Conservation (phyloP, 2,113 vertebrate species). For the Calidris pygmaea region DNA sequence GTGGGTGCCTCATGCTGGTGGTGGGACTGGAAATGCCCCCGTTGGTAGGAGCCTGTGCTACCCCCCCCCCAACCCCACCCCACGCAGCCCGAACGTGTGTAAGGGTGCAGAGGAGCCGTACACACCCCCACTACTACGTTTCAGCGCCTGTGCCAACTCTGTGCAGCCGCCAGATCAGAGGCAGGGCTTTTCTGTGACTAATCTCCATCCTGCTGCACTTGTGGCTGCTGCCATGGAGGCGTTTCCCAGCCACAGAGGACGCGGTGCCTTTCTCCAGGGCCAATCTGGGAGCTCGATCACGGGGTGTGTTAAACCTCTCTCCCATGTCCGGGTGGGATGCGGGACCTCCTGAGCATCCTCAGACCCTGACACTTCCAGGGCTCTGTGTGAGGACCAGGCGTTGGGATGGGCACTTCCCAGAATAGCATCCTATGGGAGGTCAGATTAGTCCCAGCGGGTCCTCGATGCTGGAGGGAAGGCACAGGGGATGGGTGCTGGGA, state of each 20-base stretch:
- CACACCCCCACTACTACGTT: rapidly evolving
- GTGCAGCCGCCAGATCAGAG: neutral
- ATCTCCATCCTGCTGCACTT: neutral
- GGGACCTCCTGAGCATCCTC: neutral
- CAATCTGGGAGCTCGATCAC: rapidly evolving
- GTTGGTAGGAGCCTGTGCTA: rapidly evolving
- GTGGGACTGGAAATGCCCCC: neutral
- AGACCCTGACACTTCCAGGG: neutral
- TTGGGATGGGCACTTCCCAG: neutral
- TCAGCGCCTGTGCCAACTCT: neutral
- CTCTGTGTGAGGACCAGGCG: neutral
- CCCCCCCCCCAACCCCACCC: no score
- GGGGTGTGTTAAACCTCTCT: neutral
- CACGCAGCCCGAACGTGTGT: rapidly evolving
- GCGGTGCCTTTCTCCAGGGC: rapidly evolving
- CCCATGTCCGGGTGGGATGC: rapidly evolving
- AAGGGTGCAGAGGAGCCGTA: rapidly evolving
- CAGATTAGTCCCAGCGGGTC: neutral
- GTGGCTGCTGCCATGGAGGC: neutral
- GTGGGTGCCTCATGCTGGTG: neutral
- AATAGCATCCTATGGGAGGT: neutral
- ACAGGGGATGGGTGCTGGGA: neutral
- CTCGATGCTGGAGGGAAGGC: neutral
- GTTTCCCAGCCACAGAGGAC: rapidly evolving
- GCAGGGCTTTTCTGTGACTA: neutral